A percentile compares a stretch with the other conserved stretches of the same genome.
Conservation (phyloP, 2,113 vertebrate species). For the Halichoeres trimaculatus region DNA sequence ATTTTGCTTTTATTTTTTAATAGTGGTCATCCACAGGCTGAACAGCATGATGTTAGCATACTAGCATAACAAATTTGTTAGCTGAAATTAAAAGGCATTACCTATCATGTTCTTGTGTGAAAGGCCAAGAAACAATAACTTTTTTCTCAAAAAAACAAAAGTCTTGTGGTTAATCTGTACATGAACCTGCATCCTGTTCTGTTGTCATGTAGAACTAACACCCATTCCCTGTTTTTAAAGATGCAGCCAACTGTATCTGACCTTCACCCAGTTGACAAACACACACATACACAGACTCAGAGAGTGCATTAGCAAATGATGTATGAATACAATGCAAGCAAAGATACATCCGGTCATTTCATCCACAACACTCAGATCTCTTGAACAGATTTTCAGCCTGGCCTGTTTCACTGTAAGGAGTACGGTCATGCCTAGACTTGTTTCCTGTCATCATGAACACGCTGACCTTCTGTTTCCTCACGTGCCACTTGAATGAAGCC, state of each 20-base stretch:
- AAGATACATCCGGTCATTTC: slow-evolving; percentile 20
- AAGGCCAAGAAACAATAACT: not conserved
- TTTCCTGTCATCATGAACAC: slow-evolving; percentile 43
- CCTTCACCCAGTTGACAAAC: slow-evolving; percentile 18
- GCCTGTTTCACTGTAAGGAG: slow-evolving; percentile 13
- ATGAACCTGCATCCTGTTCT: slow-evolving; percentile 51
- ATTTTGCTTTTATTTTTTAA: too few relatives aligned
- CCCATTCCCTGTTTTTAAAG: slow-evolving; percentile 14
- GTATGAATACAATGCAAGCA: not conserved
- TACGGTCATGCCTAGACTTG: slow-evolving; percentile 31
- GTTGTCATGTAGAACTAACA: not conserved
- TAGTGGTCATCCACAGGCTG: too few relatives aligned
- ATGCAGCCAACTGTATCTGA: slow-evolving; percentile 9
- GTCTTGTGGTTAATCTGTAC: slow-evolving; percentile 26
- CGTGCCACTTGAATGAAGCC: slow-evolving; percentile 38
- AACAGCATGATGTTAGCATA: too few relatives aligned
- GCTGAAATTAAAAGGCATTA: not conserved
- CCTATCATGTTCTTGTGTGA: not conserved
- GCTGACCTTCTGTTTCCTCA: slow-evolving; percentile 49
- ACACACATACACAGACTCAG: not conserved
- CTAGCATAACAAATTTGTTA: too few relatives aligned
- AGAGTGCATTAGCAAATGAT: not conserved
- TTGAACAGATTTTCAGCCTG: slow-evolving; percentile 14
- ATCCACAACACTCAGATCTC: slow-evolving; percentile 4
- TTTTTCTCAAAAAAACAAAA: slow-evolving; percentile 1